These are phyloP conservation scores for Cephus rjabovi DNA, from an alignment of 2,888 invertebrate genomes.

Conservation along the genomic window DNA sequence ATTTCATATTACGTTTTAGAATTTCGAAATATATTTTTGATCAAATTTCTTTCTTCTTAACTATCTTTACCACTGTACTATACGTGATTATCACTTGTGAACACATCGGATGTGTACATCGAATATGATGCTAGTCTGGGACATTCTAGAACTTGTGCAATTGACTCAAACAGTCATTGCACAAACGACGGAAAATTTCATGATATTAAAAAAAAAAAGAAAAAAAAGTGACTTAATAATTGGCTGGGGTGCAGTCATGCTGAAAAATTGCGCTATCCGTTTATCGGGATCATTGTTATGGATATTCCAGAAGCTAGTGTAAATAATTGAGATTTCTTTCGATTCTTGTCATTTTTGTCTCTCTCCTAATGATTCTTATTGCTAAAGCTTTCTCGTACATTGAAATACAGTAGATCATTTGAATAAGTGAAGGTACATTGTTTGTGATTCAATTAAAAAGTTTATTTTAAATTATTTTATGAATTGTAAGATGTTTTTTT, in stretches of 20 bases:
- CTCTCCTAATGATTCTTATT: not conserved
- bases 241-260: not conserved
- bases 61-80: not conserved
- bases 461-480: too few species aligned
- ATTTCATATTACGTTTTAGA: not conserved
- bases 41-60: not conserved
- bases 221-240: not conserved
- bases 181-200: not conserved
- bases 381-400: not conserved
- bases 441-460: too few species aligned
- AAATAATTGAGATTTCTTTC: not conserved
- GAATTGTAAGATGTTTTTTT: too few species aligned
- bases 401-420: not conserved
- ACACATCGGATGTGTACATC: not conserved
- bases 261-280: not conserved
- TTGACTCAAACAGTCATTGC: not conserved
- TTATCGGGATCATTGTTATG: not conserved
- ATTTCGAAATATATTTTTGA: not conserved
- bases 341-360: too few species aligned
- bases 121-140: not conserved
- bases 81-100: not conserved
- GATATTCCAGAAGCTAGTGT: not conserved
- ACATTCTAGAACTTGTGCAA: not conserved
- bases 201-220: not conserved
- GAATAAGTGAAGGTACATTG: not conserved